Evolutionary conservation across 2,888 invertebrate genomes (phyloP).

Genomic region (Cyaniris semiargus): DNA sequence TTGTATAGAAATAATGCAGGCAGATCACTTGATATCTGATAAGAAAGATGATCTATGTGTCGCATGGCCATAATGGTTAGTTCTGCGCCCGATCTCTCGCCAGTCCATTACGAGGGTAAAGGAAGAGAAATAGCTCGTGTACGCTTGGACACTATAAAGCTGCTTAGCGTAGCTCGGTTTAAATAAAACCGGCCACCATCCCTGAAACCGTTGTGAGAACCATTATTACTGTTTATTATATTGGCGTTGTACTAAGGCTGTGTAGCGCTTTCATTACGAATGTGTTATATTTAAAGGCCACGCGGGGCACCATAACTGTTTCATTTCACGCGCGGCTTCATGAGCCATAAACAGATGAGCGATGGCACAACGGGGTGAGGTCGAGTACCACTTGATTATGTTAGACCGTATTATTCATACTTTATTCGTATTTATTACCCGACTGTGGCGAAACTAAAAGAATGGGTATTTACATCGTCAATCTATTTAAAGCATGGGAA

Average conservation of each 20-base stretch:
- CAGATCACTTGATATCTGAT: too few species aligned
- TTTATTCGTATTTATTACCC: not conserved
- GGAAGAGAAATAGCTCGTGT: too few species aligned
- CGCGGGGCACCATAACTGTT: not conserved
- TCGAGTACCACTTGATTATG: not conserved
- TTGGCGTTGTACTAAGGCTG: not conserved
- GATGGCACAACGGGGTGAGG: not conserved
- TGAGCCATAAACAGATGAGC: constrained; percentile 16
- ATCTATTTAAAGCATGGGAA: too few species aligned
- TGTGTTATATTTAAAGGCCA: not conserved
- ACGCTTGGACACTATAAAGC: too few species aligned
- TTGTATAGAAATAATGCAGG: too few species aligned
- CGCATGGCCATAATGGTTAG: too few species aligned
- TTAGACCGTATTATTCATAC: not conserved
- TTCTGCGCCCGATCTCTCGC: too few species aligned
- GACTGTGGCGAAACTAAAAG: too few species aligned
- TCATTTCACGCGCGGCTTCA: constrained; percentile 7
- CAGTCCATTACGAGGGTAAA: too few species aligned
- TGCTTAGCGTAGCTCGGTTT: not conserved
- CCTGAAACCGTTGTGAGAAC: too few species aligned
- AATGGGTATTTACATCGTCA: not conserved
- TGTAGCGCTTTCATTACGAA: not conserved
- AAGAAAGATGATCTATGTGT: too few species aligned
- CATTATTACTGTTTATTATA: not conserved
- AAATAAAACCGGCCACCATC: not conserved